These are phyloP conservation scores for Brotula barbata DNA, from an alignment of 2,797 vertebrate genomes.

Conservation along the genomic window DNA sequence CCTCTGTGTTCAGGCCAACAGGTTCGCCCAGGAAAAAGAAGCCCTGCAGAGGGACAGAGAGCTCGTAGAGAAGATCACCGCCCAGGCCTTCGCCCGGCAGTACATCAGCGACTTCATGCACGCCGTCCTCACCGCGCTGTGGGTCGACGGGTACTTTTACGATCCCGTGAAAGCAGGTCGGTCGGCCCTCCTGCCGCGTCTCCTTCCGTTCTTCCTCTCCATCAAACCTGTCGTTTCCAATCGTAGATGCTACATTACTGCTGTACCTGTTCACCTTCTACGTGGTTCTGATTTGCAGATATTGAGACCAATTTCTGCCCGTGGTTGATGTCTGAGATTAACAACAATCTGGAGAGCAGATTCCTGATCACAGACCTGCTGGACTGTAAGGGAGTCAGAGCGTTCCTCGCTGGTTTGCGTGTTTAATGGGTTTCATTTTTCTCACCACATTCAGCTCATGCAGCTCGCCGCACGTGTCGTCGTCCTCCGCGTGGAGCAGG, in stretches of 20 bases:
- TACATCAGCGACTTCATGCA: conserved; percentile 87
- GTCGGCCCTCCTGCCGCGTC: no score
- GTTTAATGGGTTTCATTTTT: no score
- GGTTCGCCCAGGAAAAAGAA: conserved; percentile 82
- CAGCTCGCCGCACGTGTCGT: no score
- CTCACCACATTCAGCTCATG: no score
- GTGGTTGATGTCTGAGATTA: conserved; percentile 85
- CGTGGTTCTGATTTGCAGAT: conserved; percentile 76
- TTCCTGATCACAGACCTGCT: conserved; percentile 79
- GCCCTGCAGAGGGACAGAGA: conserved; percentile 80
- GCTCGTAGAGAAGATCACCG: conserved; percentile 86
- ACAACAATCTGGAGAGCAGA: conserved; percentile 78
- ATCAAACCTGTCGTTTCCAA: no score
- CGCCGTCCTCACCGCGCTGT: conserved; percentile 82
- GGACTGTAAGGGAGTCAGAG: conserved; percentile 78
- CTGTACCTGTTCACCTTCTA: background rate
- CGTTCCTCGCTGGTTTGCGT: background rate
- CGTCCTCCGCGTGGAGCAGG: no score
- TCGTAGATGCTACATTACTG: no score
- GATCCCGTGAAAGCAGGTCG: conserved; percentile 88
- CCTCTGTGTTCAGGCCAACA: conserved; percentile 76
- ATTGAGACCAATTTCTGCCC: conserved; percentile 88
- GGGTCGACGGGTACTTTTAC: conserved; percentile 86
- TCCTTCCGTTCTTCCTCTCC: no score
- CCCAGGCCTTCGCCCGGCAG: conserved; percentile 81